These are phyloP conservation scores for Buceros bicornis DNA, from an alignment of 2,797 vertebrate genomes.

Conservation along the genomic window DNA sequence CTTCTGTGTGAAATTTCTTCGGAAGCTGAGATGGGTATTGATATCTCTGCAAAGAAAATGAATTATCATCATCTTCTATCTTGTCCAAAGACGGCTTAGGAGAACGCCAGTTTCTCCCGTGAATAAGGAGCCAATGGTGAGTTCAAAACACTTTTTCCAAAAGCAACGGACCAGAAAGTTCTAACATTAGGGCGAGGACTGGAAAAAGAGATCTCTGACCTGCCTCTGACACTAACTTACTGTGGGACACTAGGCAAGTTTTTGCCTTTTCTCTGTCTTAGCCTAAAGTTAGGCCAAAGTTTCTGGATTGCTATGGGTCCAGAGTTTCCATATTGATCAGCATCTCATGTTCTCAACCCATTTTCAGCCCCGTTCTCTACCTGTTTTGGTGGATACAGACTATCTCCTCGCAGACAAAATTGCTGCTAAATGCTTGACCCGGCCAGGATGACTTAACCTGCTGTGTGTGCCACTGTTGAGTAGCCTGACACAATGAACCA, in stretches of 20 bases:
- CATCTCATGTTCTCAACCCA: neutral
- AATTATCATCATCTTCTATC: neutral
- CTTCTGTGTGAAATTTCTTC: neutral
- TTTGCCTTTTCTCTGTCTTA: neutral
- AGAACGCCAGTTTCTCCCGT: neutral
- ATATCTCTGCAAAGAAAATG: neutral
- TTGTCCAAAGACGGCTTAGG: neutral
- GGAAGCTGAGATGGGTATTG: neutral
- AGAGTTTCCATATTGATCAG: neutral
- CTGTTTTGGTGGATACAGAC: neutral
- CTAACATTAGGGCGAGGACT: neutral
- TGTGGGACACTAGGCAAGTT: neutral
- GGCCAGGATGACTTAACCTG: neutral
- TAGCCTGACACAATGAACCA: neutral
- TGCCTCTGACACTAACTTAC: neutral
- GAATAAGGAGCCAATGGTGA: neutral
- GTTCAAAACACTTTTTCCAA: neutral
- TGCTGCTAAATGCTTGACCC: neutral
- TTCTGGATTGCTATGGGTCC: neutral
- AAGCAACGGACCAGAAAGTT: neutral
- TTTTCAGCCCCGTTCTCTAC: neutral
- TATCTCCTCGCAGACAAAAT: neutral
- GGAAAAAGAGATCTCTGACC: neutral
- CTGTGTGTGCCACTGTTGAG: no score
- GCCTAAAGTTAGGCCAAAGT: neutral